A percentile compares a stretch with the other conserved stretches of the same genome.
phyloP scores from a whole-genome alignment of 2,113 vertebrate genomes.

The Festucalex cinctus region DNA sequence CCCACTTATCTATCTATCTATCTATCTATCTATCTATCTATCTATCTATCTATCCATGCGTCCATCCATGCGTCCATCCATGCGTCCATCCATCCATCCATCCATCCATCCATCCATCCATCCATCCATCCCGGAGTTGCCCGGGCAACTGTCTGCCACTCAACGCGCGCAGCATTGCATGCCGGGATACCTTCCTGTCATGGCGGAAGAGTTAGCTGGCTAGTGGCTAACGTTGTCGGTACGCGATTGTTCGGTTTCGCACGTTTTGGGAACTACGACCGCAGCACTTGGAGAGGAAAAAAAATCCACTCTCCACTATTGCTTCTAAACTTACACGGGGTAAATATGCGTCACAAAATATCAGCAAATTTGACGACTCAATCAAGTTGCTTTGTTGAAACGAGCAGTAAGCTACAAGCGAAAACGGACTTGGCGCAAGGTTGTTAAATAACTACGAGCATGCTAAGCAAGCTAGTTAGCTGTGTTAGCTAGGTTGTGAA shows the following conservation, averaged over 20 bases:
- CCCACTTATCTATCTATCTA: too few species aligned
- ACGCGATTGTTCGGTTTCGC: constrained; percentile 39
- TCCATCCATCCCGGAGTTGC: constrained; percentile 33
- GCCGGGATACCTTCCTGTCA: constrained; percentile 60
- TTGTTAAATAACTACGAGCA: constrained; percentile 18
- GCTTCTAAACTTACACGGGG: constrained; percentile 11
- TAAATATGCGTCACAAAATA: constrained; percentile 1
- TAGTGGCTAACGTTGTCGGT: constrained; percentile 51
- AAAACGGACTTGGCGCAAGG: constrained; percentile 13
- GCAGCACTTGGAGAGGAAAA: background rate
- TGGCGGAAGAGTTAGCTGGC: constrained; percentile 57
- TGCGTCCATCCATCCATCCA: too few species aligned
- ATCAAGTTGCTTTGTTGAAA: background rate
- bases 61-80: too few species aligned
- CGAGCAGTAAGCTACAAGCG: background rate
- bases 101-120: background rate
- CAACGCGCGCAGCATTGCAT: constrained; percentile 59
- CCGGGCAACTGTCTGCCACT: constrained; percentile 55
- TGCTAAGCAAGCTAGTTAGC: constrained; percentile 37
- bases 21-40: too few species aligned
- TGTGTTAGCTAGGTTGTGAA: constrained; percentile 1
- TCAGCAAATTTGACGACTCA: rapidly evolving
- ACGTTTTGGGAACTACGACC: background rate
- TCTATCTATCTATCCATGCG: too few species aligned
- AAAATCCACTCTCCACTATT: background rate